Base-by-base conservation (phyloP, 2,888 invertebrate species). In the Belgica antarctica region DNA sequence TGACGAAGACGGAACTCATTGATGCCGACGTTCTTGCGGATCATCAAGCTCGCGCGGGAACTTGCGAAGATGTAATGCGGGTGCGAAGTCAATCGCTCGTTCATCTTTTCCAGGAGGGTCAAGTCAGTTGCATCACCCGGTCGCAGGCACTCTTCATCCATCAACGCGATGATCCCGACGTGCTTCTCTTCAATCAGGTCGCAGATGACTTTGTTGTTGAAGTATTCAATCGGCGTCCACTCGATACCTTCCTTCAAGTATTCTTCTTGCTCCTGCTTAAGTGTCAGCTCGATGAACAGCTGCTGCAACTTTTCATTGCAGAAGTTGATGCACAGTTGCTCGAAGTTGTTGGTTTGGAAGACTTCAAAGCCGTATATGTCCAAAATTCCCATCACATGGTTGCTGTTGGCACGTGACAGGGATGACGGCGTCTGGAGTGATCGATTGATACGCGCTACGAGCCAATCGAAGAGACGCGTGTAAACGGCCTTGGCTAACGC, bases 281-380 rank as follows among this genome's bases (percentile, higher is more conserved):
- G 80, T 0, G 95, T 95, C 76, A 95, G 81, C 78, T 94, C 90
- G 76, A 96, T 95, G 80, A 96, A 96, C 72, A 96, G 81, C 80
- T 96, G 95, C 78, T 96, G 95, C 72, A 96, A 83, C 79, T 96
- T 96, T 81, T 96, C 95, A 78, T 96, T 96, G 79, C 95, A 96
- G 82, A 91, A 95, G 81, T 96, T 96, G 72, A 96, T 96, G 82
- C 95, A 95, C 78, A 96, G 91, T 80, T 96, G 95, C 78, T 79
- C 78, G 72, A 77, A 79, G 89, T 90, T 90, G 77, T 96, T 96
- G 74, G 86, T 89, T 68, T 90, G 86, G 82, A 96, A 94, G 73
- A 96, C 93, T 80, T 96, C 95, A 77, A 96, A 96, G 62, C 95
- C 96, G 75, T 96, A 96, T 75, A 96, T 96, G 78, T 96, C 95